These are phyloP conservation scores for Dicyrtomina minuta DNA, from an alignment of 2,888 invertebrate species.

Conservation along the genomic window DNA sequence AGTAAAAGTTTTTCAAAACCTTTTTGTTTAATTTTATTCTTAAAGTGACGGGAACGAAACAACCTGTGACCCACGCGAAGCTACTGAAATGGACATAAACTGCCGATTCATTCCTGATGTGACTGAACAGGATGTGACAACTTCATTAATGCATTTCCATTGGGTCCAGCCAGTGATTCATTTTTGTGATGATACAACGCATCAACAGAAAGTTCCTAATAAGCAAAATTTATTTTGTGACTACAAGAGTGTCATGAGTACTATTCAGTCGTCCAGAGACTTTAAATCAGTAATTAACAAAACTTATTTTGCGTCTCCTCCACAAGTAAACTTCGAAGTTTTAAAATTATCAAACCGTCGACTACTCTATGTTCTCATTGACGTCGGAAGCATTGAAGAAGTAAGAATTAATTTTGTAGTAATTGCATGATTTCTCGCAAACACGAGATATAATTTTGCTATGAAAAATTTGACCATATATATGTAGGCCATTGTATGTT, in stretches of 20 bases:
- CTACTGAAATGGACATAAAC: neutral
- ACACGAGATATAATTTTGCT: too few species aligned
- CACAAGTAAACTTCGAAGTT: neutral
- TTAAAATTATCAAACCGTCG: neutral
- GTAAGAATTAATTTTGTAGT: too few species aligned
- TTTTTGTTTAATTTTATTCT: too few species aligned
- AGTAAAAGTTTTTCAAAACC: too few species aligned
- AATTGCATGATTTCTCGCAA: too few species aligned
- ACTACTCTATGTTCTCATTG: constrained; percentile 17
- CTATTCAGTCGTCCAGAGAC: constrained; percentile 17
- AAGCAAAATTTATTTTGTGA: constrained; percentile 31
- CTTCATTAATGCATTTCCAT: constrained; percentile 28
- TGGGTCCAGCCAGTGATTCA: constrained; percentile 4
- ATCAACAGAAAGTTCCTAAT: constrained; percentile 16
- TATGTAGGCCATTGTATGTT: too few species aligned
- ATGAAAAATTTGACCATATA: too few species aligned
- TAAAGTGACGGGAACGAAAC: neutral
- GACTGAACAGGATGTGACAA: neutral
- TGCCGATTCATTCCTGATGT: constrained; percentile 19
- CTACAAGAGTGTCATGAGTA: constrained; percentile 12
- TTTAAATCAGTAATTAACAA: neutral
- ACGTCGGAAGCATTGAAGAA: neutral
- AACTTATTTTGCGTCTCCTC: neutral
- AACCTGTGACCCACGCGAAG: neutral
- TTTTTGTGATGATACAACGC: constrained; percentile 23